Evolutionary conservation across 30 jellyfish, hydroid and myxozoan species (phyloP), one percentile per base, ranked within the genome.

Genomic region (Nemopilema nomurai): DNA sequence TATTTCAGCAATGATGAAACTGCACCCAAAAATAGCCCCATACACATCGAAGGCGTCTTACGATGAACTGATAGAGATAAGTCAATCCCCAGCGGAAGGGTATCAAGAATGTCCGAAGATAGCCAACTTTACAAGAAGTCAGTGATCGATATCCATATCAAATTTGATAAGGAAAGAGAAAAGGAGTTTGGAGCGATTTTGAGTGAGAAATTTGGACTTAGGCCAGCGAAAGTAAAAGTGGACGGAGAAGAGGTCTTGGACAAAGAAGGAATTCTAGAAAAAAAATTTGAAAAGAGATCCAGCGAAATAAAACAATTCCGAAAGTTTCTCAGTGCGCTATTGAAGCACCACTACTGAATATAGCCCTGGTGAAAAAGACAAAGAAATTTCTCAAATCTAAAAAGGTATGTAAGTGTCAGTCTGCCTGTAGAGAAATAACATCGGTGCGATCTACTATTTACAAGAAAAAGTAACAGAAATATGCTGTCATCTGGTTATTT

Each of bases 321-420:
- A 22, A 49, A 64, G 49, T 30, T 0, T 69, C 96, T 13, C 96
- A 76, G 74, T 52, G 75, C 53, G 96, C 96, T 0, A 0, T 72
- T 18, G 16, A 66, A 25, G 80, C 96, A 9, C 96, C 96, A 8
- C 79, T 88, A 4, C 68, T 88, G 25, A 88, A 91, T 7, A 84
- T 71, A 72, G 96, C 96, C 51, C 49, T 74, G 79, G 96, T 88
- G 6, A 88, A 74, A 50, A 88, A 80, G 81, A 62, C 96, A 6
- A 73, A 67, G 51, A 33, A 57, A 18, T 73, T 41, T 41, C 57
- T 41, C 57, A 41, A 41, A 6, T 41, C 57, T 41, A 41, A 41
- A 41, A 41, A 41, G 57, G 57, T 41, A 41, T 6, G 57, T 13
- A 6, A 3, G 13, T 41, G 6, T 41, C 57, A 41, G 57, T 41